Percentiles rank a stretch among this genome's conserved stretches.
Conservation (phyloP, 2,797 vertebrate species). For the Morus bassanus region DNA sequence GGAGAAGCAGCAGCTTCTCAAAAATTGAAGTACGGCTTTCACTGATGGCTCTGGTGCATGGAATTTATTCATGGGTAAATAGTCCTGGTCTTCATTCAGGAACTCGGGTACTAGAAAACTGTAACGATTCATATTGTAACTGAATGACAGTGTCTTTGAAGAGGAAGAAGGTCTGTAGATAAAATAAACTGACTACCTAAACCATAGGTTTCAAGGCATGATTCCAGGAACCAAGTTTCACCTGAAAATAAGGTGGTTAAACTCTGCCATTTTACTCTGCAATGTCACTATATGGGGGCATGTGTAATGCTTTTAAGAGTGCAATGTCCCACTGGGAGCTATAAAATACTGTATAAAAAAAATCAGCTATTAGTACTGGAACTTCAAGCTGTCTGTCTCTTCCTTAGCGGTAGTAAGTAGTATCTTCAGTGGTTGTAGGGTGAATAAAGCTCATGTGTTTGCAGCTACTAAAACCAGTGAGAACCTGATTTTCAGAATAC, state of each 20-base stretch:
- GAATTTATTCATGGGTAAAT: not conserved
- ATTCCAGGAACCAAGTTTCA: not conserved
- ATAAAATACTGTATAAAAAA: not conserved
- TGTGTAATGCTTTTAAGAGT: not conserved
- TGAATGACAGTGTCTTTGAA: not conserved
- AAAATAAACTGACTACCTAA: not conserved
- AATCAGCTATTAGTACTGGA: not conserved
- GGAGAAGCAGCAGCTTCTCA: not conserved
- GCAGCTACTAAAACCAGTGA: not conserved
- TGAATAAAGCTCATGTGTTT: not conserved
- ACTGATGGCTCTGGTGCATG: not conserved
- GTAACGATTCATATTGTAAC: not conserved
- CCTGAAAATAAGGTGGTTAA: not conserved
- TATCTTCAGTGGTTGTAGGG: not conserved
- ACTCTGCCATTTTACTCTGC: no score
- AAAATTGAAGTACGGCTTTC: not conserved
- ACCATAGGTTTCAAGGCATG: not conserved
- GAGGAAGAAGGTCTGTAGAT: not conserved
- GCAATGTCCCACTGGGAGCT: not conserved
- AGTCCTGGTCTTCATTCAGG: not conserved
- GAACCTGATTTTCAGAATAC: not conserved
- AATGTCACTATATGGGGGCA: rapidly evolving
- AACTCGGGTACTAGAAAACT: not conserved
- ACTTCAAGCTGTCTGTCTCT: not conserved
- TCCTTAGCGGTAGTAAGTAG: not conserved